Evolutionary conservation across 2,888 invertebrate genomes (phyloP), one percentile per base, ranked within the genome.

Genomic region (Hemaris fuciformis): DNA sequence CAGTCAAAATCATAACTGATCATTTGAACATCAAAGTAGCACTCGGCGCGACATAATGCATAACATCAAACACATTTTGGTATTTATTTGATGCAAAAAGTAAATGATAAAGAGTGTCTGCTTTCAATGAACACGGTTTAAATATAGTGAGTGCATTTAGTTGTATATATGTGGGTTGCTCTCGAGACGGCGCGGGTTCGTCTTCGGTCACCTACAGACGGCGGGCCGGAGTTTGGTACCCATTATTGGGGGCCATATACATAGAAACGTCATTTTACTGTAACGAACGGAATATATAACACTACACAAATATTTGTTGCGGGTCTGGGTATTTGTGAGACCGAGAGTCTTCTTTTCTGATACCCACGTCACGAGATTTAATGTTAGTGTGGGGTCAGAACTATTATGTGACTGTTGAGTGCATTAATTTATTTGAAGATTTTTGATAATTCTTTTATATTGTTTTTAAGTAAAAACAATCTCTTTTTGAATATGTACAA

Each of bases 141-240:
- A 66, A 61, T 64, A 65, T 61, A 61, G 57, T 23, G 46, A 23
- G 18, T 38, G 45, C 46, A 8, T 5, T 62, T 62, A 60, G 58
- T 62, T 57, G 31, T 61, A 43, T 57, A 53, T 61, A 71, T 74
- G 66, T 63, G 64, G 61, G 68, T 71, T 46, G 67, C 69, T 71
- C 67, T 66, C 68, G 71, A 74, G 74, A 73, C 71, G 67, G 68
- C 65, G 69, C 67, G 73, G 69, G 76, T 79, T 76, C 74, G 76
- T 62, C 66, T 65, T 67, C 76, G 76, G 76, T 77, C 79, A 77
- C 69, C 70, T 63, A 60, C 67, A 68, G 66, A 61, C 63, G 64
- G 74, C 64, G 71, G 59, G 70, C 66, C 56, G 65, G 45, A 70
- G 5, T 61, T 45, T 31, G 57, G 1, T 38, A 10, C n/a, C n/a